Evolutionary conservation across 35 echinoderm and acorn worm species (phyloP), one percentile per base, ranked within the genome.

Genomic region (Ophiothrix spiculata): DNA sequence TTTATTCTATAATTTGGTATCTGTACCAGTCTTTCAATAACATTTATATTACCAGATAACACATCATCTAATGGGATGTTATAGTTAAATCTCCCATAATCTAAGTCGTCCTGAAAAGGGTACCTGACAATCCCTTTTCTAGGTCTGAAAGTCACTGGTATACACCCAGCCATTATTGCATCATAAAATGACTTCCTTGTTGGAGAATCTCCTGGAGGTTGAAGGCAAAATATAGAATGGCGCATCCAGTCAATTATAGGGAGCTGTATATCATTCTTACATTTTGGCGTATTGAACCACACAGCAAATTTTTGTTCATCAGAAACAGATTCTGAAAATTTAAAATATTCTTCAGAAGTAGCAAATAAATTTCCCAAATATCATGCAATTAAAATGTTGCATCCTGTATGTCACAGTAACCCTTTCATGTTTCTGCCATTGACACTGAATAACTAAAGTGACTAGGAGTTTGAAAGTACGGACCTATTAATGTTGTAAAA

Each of bases 171-270:
- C 84, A 92, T 86, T 31, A 87, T 41, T 0, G 90, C 77, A 45
- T 92, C 90, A 40, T 82, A 92, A 77, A 92, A 92, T n/a, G 90
- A 92, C 40, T 92, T 92, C 75, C 90, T 39, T 21, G 85, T 92
- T 4, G 78, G 86, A 0, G 90, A 92, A 39, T 92, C 79, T 19
- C 90, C 90, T 33, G 90, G 90, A 34, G 90, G 90, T 34, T 92
- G 90, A 25, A 92, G 78, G 40, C 90, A 92, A 40, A 92, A 92
- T 13, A 92, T 32, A 6, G 84, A 80, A 23, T 92, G 90, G 23
- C 84, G 56, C 90, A 92, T 92, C 90, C 90, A 92, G 77, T 92
- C 84, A 21, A 92, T 77, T 37, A 86, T 87, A 12, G 90, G 90
- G 4, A 92, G 64, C 14, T 92, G 84, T 37, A 86, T 82, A 40